Evolutionary conservation across 2,797 vertebrate genomes (phyloP), one percentile per base, ranked within the genome.

Genomic region (Halcyon leucocephala): DNA sequence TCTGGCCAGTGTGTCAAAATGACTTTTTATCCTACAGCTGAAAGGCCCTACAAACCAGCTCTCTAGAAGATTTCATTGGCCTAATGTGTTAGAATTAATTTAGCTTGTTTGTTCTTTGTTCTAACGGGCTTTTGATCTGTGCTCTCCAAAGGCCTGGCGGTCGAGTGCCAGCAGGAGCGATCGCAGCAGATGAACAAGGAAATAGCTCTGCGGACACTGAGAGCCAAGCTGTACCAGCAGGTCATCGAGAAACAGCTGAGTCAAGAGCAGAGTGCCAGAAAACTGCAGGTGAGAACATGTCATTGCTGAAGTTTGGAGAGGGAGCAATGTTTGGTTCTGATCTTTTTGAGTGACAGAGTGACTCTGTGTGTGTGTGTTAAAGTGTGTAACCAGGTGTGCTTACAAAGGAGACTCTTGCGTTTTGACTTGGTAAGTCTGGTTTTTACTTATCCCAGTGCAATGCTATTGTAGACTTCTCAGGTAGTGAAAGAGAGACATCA

Each of bases 161-260:
- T 98, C 0, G 99, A 99, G 96, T 99, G 99, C 97, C 99, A 99
- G 97, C 98, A 99, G 97, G 98, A 98, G 57, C 98, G 99, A 86
- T 99, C 99, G 14, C 99, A 99, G 97, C 98, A 99, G 61, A 74
- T 98, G 89, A 99, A 99, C 97, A 98, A 97, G 96, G 98, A 99
- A 60, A 98, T 97, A 2, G 99, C 99, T 82, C 97, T 99, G 98
- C 98, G 93, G 13, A 86, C 98, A 15, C 97, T 99, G 95, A 98
- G 91, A 93, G 98, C 98, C 12, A 98, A 98, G 87, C 98, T 99
- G n/a, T 98, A 98, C 98, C 99, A 99, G 94, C 98, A 98, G 97
- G 80, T 96, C 49, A 42, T 97, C 79, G 98, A 98, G n/a, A 98
- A 97, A 90, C 98, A 99, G 46, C 96, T 91, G 1, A 97, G 97